Base-by-base conservation (phyloP, 2,888 invertebrate species). In the Oxyteleia sp. region DNA sequence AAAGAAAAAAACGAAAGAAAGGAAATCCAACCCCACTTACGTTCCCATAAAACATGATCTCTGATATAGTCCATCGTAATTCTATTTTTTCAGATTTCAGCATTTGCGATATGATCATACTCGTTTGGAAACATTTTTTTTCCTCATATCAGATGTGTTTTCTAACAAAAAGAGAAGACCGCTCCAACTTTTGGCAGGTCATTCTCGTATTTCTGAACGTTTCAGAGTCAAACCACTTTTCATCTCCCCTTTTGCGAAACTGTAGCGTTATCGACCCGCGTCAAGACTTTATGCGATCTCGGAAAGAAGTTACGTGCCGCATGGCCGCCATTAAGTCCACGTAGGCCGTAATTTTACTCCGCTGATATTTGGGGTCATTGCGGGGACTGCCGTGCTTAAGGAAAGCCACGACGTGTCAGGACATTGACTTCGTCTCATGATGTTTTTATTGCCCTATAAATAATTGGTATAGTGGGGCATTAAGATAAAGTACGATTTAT, bases 211-310 rank as follows among this genome's bases (percentile, higher is more conserved):
- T 69, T 23, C 51, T 32, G 53, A 57, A 61, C 43, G 74, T 38
- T 26, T 59, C 16, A 13, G 4, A 49, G 32, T 59, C 57, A 61
- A 63, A 63, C 35, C 68, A 83, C 69, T 64, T 84, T 71, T 72
- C 80, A 61, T 80, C 79, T 75, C 45, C 83, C 79, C 71, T 75
- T 83, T 71, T 10, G 23, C 61, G 49, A 71, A 79, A 71, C 64
- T 84, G 75, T 75, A 84, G 23, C 83, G 55, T 68, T 79, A 80
- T 80, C 83, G 75, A 84, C 63, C 79, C 43, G 26, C 4, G 51
- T 18, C 63, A 18, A 59, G 57, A 64, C 35, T 55, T 71, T 59
- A 55, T 69, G 74, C 66, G 59, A 64, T 84, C 71, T 71, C 20
- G 51, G 11, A 51, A 76, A 71, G 76, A 75, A 80, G 32, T 66